These are phyloP conservation scores for Antechinus flavipes DNA, from an alignment of 2,113 vertebrate genomes.

Conservation along the genomic window DNA sequence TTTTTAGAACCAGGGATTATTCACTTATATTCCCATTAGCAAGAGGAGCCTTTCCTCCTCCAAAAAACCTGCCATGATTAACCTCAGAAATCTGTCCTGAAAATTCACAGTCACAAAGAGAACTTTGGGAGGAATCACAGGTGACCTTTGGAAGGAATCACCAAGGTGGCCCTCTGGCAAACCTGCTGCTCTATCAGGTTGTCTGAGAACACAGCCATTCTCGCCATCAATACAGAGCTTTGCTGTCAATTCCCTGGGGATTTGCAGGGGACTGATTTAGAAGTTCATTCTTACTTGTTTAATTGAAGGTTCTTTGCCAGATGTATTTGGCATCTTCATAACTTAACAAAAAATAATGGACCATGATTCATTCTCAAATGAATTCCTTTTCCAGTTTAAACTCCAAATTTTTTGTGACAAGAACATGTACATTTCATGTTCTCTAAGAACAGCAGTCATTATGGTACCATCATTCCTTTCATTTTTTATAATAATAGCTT, in stretches of 20 bases:
- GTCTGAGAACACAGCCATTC: not conserved
- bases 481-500: too few relatives aligned
- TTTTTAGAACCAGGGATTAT: not conserved
- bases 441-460: too few relatives aligned
- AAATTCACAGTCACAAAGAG: not conserved
- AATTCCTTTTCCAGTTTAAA: too few relatives aligned
- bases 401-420: too few relatives aligned
- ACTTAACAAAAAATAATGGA: not conserved
- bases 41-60: not conserved
- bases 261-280: constrained; percentile 30
- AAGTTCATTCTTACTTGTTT: constrained; percentile 52
- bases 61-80: not conserved
- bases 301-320: constrained; percentile 9
- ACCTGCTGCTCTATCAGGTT: too few relatives aligned
- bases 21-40: not conserved
- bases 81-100: not conserved
- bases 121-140: not conserved
- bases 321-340: not conserved
- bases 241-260: constrained; percentile 66
- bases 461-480: too few relatives aligned
- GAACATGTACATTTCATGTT: too few relatives aligned
- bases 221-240: not conserved
- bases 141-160: not conserved
- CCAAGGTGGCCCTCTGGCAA: not conserved
- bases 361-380: too few relatives aligned